Evolutionary conservation across 1,140 invertebrate species (phyloP).

Genomic region (Adelges cooleyi): DNA sequence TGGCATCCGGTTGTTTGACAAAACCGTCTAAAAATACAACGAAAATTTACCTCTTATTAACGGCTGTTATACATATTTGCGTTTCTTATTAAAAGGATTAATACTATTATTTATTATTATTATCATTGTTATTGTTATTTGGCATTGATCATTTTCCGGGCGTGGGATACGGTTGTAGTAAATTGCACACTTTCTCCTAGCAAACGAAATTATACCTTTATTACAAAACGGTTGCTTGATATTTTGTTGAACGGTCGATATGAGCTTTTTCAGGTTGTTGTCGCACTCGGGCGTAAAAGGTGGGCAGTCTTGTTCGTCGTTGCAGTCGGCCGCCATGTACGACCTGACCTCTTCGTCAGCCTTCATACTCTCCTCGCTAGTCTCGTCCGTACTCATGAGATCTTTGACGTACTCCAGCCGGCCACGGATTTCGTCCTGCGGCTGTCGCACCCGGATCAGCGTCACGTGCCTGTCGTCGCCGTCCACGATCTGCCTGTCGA

Average conservation of each 20-base stretch:
- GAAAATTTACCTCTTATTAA: too few relatives aligned
- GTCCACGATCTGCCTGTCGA: conserved; percentile 31
- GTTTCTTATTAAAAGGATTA: too few relatives aligned
- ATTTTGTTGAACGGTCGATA: conserved; percentile 10
- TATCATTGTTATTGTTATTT: too few relatives aligned
- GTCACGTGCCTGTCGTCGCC: background rate
- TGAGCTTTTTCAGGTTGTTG: conserved; percentile 18
- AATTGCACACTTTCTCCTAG: conserved; percentile 7
- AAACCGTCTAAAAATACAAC: background rate
- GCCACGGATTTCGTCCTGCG: background rate
- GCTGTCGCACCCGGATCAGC: conserved; percentile 1
- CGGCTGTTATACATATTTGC: too few relatives aligned
- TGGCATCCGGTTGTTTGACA: background rate
- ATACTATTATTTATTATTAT: too few relatives aligned
- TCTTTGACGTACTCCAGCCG: conserved; percentile 29
- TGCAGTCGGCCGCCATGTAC: conserved; percentile 32
- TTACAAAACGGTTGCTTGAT: background rate
- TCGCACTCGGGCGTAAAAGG: background rate
- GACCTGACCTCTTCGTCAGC: conserved; percentile 33
- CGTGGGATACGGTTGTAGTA: too few relatives aligned
- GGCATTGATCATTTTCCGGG: too few relatives aligned
- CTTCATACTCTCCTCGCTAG: conserved; percentile 33
- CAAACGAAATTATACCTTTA: background rate
- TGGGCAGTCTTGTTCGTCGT: conserved; percentile 30
- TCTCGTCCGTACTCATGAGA: conserved; percentile 30